These are phyloP conservation scores for Pelagia noctiluca DNA, from an alignment of 30 jellyfish, hydroid and myxozoan species.

Conservation along the genomic window DNA sequence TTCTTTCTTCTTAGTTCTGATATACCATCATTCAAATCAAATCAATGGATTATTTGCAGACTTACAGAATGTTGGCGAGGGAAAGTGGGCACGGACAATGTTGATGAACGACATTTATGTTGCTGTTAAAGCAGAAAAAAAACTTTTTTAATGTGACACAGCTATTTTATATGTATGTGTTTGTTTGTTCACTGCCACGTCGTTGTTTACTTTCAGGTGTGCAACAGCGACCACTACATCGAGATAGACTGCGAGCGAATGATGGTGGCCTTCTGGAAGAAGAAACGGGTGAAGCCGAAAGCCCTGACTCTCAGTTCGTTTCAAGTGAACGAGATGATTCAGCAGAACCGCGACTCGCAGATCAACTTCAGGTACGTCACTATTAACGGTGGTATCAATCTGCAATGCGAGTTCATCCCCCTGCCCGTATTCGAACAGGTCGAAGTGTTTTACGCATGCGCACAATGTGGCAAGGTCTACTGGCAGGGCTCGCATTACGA, in stretches of 20 bases:
- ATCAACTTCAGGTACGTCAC: conserved; percentile 65
- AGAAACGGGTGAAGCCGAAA: conserved; percentile 54
- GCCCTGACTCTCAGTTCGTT: not conserved
- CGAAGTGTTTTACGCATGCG: conserved; percentile 65
- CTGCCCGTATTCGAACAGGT: conserved; percentile 69
- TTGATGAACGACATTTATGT: too few relatives aligned
- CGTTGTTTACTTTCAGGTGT: conserved; percentile 29
- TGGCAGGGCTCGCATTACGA: conserved; percentile 88
- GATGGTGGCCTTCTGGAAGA: conserved; percentile 69
- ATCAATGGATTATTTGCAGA: too few relatives aligned
- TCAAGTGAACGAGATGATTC: conserved; percentile 17
- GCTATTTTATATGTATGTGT: not conserved
- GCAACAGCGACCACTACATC: conserved; percentile 70
- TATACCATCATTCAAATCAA: too few relatives aligned
- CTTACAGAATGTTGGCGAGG: not conserved
- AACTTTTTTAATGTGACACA: not conserved
- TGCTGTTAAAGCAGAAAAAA: too few relatives aligned
- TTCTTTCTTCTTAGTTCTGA: too few relatives aligned
- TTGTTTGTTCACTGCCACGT: not conserved
- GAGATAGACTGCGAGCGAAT: conserved; percentile 62
- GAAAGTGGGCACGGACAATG: too few relatives aligned
- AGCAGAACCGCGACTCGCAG: conserved; percentile 21
- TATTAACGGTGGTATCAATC: conserved; percentile 53
- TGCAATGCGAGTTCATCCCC: conserved; percentile 74
- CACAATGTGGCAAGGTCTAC: conserved; percentile 78